phyloP scores from a whole-genome alignment of 2,797 vertebrate genomes.

The Bufotes viridis region DNA sequence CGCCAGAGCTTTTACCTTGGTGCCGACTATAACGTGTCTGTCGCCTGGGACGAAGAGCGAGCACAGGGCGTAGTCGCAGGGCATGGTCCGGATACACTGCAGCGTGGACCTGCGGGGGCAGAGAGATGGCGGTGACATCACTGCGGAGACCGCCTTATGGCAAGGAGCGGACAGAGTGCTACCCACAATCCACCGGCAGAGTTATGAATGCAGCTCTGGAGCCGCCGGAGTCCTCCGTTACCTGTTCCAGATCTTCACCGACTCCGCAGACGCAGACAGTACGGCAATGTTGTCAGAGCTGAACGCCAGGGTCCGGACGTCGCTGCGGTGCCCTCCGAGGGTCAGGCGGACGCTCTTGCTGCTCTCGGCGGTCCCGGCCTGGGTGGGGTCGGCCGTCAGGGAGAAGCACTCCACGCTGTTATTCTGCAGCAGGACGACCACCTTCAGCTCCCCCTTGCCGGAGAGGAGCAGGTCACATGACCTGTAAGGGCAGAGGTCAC shows the following conservation, averaged over 20 bases:
- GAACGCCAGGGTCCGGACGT: conserved; percentile 90
- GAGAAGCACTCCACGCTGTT: conserved; percentile 87
- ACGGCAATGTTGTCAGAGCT: conserved; percentile 96
- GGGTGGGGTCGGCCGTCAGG: conserved; percentile 68
- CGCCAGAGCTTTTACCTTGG: conserved; percentile 80
- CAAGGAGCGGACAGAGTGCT: too few relatives aligned
- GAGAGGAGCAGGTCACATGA: conserved; percentile 85
- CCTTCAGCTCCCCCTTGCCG: conserved; percentile 88
- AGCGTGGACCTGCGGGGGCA: conserved; percentile 81
- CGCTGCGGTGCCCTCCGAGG: conserved; percentile 89
- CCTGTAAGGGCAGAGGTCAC: conserved; percentile 70
- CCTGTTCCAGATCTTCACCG: conserved; percentile 98
- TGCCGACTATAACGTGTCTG: conserved; percentile 90
- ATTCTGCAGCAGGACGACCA: conserved; percentile 90
- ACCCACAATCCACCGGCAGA: neutral
- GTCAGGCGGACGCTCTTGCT: conserved; percentile 82
- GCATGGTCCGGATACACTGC: conserved; percentile 95
- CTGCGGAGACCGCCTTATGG: neutral
- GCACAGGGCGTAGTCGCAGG: conserved; percentile 91
- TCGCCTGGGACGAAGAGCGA: conserved; percentile 95
- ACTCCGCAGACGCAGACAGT: conserved; percentile 92
- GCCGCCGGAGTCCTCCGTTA: neutral
- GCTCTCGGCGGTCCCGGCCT: conserved; percentile 71
- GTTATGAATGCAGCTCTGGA: neutral
- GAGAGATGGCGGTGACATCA: neutral